Evolutionary conservation across 2,888 invertebrate genomes (phyloP).

Genomic region (Synergus gifuensis): DNA sequence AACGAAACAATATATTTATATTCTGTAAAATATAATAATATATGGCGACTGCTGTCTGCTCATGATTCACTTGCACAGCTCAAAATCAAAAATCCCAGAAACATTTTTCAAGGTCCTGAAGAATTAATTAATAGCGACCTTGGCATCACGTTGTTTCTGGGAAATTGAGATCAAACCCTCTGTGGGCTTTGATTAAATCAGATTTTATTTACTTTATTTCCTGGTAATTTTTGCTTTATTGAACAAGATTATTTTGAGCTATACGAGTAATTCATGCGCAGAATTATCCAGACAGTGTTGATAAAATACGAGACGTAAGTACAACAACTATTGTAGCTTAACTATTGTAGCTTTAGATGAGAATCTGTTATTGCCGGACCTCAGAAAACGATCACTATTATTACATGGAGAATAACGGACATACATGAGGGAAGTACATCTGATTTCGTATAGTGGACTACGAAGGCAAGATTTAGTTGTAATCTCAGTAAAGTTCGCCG

Average conservation of each 20-base stretch:
- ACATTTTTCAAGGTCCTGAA: slow-evolving; percentile 35
- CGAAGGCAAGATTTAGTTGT: slow-evolving; percentile 34
- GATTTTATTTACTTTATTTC: neutral
- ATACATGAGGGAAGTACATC: slow-evolving; percentile 26
- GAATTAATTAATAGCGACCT: slow-evolving; percentile 15
- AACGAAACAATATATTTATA: slow-evolving; percentile 71
- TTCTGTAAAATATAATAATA: slow-evolving; percentile 72
- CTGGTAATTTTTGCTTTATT: slow-evolving; percentile 3
- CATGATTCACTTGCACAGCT: slow-evolving; percentile 24
- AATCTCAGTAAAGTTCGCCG: slow-evolving; percentile 15
- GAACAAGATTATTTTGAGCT: slow-evolving; percentile 15
- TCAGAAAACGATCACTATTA: slow-evolving; percentile 62
- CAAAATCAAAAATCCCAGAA: slow-evolving; percentile 8
- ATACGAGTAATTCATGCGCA: slow-evolving; percentile 49
- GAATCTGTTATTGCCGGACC: slow-evolving; percentile 72
- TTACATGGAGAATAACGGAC: slow-evolving; percentile 36
- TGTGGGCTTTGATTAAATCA: neutral
- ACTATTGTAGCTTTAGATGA: slow-evolving; percentile 59
- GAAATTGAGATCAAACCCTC: slow-evolving; percentile 36
- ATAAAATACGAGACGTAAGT: slow-evolving; percentile 76
- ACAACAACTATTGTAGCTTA: slow-evolving; percentile 77
- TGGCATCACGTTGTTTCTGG: slow-evolving; percentile 28
- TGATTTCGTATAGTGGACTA: slow-evolving; percentile 26
- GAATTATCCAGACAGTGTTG: slow-evolving; percentile 64
- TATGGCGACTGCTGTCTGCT: slow-evolving; percentile 67